Evolutionary conservation across 2,797 vertebrate species (phyloP), one percentile per base, ranked within the genome.

Genomic region (Lepus townsendii): DNA sequence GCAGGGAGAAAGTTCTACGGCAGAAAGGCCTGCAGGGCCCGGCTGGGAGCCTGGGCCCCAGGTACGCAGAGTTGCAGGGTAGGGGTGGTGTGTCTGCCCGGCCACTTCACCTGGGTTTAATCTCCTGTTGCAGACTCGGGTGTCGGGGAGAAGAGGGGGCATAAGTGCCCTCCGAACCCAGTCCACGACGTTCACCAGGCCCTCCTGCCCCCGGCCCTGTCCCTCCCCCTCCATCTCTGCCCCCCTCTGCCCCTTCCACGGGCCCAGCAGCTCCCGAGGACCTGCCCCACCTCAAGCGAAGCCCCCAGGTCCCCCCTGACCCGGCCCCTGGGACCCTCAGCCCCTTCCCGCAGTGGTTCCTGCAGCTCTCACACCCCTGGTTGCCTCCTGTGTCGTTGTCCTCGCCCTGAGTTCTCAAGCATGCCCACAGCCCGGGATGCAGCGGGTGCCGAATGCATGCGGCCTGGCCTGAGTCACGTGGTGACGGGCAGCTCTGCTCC

Each of bases 131-230:
- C 54, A 20, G 27, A 68, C 54, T 42, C 1, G 2, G 26, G 60
- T 2, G 16, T 12, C 0, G 8, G 6, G 22, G 76, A 0, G 0
- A 16, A 24, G 20, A 17, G 32, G 26, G 50, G 13, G 3, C 9
- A 2, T 32, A 16, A 1, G 7, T 20, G 62, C 14, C 22, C 30
- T 57, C 1, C 2, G 30, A 20, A 20, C 12, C 30, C 0, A 2
- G 16, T 7, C 38, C 30, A 1, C 1, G 22, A 17, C 3, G 13
- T 5, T 6, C 8, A 2, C 50, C 20, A 0, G 2, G n/a, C 65
- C 52, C 17, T 1, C 3, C 10, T 14, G 30, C 35, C 12, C 26
- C 32, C 9, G 1, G 54, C n/a, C 82, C n/a, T 1, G 26, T 10
- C 5, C 47, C 27, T 0, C 10, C 14, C 42, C 27, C 78, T 47